Evolutionary conservation across 2,113 vertebrate species (phyloP), one percentile per base, ranked within the genome.

Genomic region (Amphiprion percula): DNA sequence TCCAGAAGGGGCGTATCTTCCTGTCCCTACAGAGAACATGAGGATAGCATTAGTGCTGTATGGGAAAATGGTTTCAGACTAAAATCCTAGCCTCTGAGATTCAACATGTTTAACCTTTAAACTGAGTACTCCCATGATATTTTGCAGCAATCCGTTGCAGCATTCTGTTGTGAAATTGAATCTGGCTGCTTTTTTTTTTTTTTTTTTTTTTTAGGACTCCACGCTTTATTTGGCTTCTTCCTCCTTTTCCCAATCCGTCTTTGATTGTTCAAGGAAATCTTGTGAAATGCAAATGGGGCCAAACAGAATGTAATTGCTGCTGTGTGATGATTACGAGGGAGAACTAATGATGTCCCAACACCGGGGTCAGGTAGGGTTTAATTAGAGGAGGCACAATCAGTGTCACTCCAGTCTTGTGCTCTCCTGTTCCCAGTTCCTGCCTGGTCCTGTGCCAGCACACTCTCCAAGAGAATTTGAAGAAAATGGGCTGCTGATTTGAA

Each of bases 321-420:
- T 95, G 94, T 94, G 95, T 94, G 95, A 95, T 96, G 95, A 95
- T 96, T 97, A 96, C 92, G 94, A 95, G 95, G 93, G 94, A 95
- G 96, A 96, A 97, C 96, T 97, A 98, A 97, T 97, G 96, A 96
- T 96, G 96, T 97, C 95, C 95, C 96, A 97, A 97, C 97, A 96
- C 95, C 93, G 88, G 96, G 97, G 97, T 97, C 97, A 98, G 96
- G 95, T 94, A 93, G 95, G 96, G 96, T 97, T 98, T 98, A 98
- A 98, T 97, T 96, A 97, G 96, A 93, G 95, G 94, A 97, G 95
- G 96, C 97, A 96, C 95, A 97, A 97, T 97, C 96, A 96, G 96
- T 97, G 95, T 96, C 96, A 96, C 95, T 96, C 95, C 92, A 95
- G 93, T 94, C 95, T 94, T 92, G 89, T 88, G 77, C 88, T 80